Base-by-base conservation (phyloP, 2,888 invertebrate genomes). In the Phaonia tiefii region DNA sequence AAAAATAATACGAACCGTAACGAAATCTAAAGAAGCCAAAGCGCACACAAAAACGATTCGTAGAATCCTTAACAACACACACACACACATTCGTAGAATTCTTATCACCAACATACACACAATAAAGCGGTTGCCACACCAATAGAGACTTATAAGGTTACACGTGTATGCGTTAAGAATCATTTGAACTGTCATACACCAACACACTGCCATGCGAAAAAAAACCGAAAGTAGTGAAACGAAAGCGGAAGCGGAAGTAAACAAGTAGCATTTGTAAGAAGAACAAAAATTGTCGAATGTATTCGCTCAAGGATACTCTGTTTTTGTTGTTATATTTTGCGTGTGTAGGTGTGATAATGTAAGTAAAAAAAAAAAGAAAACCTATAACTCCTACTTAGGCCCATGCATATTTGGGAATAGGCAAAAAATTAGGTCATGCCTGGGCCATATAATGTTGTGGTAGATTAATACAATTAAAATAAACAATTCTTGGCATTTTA, bases 201-300 rank as follows among this genome's bases (percentile, higher is more conserved):
- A 3, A 31, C 31, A 31, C 31, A 31, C 31, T 31, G 31, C 31
- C 31, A 31, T 31, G 8, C 8, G 31, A 31, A 3, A 8, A 31
- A 5, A 3, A 31, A 31, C n/a, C n/a, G 31, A 31, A 31, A 31
- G 31, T 31, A 31, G 8, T 31, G 8, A 3, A 42, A 63, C 37
- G 63, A 63, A 31, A 42, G 39, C 22, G 63, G 63, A 63, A 63
- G 63, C 39, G 63, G 63, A 63, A 63, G 63, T 63, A 20, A 63
- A 63, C 37, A 42, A 7, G 37, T 54, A 13, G 56, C 26, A 25
- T 10, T 63, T 63, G 20, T 13, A 42, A 22, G 22, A 5, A 39
- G 2, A 39, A 15, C 20, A 1, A 46, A n/a, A 56, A n/a, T n/a
- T 26, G 1, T 56, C n/a, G 60, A 20, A 37, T 60, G 37, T 60